Base-by-base conservation (phyloP, 2,888 invertebrate species). In the Polymixis flavicincta region DNA sequence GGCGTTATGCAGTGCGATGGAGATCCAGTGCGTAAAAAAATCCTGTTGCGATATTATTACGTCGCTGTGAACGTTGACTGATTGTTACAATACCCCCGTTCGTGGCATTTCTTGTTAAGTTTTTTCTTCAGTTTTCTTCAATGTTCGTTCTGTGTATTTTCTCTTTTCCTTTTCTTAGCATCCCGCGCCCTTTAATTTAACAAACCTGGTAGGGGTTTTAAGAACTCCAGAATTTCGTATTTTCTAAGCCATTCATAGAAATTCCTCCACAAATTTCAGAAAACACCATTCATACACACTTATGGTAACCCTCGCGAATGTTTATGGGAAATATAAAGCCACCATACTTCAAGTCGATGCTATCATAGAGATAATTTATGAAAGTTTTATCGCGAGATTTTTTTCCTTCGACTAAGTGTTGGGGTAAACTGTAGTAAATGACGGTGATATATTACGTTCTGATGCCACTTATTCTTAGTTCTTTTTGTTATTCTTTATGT, bases 281-380 rank as follows among this genome's bases (percentile, higher is more conserved):
- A 75, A 71, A 42, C 63, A 70, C 70, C 54, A 75, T 70, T 74
- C 71, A 77, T 76, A 59, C 17, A 75, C 73, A 66, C 68, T 84
- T 71, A 79, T 17, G 67, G 64, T 66, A 73, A 71, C 83, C 76
- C 76, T 74, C 71, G 66, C 54, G 70, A 71, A 78, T 85, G 85
- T 85, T 85, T 74, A 80, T 82, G 83, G 85, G 76, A 85, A 88
- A 85, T 88, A 90, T 87, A 88, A 88, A 87, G 86, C 86, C 88
- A 87, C 91, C 88, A 92, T 92, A 91, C 92, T 93, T 93, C 89
- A 92, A 94, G 93, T 91, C 91, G 89, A 88, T 89, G 90, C 89
- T 91, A 93, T 93, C 91, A 93, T 92, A 90, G 86, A 91, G 88
- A 93, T 94, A 93, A 95, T 95, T 95, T 95, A 94, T 95, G 94